Conservation (phyloP, 2,888 invertebrate genomes). For the Auanema freiburgensis region DNA sequence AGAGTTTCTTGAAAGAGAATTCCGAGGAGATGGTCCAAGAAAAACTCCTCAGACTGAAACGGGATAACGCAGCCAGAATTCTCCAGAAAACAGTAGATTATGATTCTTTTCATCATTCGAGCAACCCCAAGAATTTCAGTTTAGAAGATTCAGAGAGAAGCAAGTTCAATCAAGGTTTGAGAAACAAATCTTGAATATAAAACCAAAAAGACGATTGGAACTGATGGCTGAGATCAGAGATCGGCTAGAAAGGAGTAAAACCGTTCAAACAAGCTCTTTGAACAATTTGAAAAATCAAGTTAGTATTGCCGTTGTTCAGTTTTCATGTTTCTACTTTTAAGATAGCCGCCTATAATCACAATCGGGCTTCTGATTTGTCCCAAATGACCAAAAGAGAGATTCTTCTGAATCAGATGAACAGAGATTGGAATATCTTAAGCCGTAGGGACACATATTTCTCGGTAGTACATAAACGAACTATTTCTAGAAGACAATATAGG, state of each 20-base stretch:
- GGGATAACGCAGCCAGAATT: slow-evolving; percentile 9
- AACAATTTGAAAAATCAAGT: slow-evolving; percentile 12
- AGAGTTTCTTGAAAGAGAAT: not conserved
- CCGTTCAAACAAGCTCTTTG: slow-evolving; percentile 5
- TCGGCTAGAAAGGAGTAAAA: slow-evolving; percentile 11
- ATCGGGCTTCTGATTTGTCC: too few species aligned
- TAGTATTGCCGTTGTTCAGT: too few species aligned
- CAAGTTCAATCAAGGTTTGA: slow-evolving; percentile 2
- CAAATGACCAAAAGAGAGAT: too few species aligned
- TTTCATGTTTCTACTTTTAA: too few species aligned
- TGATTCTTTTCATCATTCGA: not conserved
- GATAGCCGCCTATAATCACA: not conserved
- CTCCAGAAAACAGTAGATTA: slow-evolving; percentile 16
- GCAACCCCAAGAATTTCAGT: slow-evolving; percentile 4
- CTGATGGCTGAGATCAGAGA: slow-evolving; percentile 14
- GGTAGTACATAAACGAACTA: too few species aligned
- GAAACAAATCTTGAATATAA: slow-evolving; percentile 2
- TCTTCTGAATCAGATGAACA: too few species aligned
- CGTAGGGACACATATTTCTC: too few species aligned
- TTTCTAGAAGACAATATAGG: too few species aligned
- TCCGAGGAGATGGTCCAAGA: not conserved
- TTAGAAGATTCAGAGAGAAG: not conserved
- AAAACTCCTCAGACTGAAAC: not conserved
- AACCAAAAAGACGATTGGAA: slow-evolving; percentile 11
- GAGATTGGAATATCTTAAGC: too few species aligned